These are phyloP conservation scores for Marronus borbonicus DNA, from an alignment of 2,888 invertebrate genomes.

Conservation along the genomic window DNA sequence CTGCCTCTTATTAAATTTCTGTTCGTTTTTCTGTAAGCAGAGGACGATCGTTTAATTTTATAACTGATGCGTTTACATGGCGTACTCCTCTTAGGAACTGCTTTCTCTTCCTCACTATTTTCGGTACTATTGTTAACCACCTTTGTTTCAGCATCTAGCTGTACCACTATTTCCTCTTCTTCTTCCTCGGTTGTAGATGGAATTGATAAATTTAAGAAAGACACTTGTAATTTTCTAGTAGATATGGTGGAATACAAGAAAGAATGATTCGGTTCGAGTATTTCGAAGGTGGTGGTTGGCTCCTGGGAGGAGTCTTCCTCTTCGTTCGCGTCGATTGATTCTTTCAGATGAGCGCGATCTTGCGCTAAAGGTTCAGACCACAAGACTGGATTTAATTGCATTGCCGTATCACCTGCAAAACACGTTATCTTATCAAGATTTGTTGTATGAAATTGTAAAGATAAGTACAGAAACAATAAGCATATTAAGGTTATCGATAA, in stretches of 20 bases:
- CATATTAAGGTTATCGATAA: no score
- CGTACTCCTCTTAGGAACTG: slow-evolving; percentile 59
- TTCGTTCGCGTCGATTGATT: slow-evolving; percentile 26
- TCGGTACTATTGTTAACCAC: slow-evolving; percentile 8
- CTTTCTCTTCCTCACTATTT: slow-evolving; percentile 17
- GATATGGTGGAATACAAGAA: slow-evolving; percentile 53
- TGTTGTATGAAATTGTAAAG: not conserved
- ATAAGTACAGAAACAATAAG: no score
- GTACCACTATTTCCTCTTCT: slow-evolving; percentile 25
- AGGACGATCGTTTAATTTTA: slow-evolving; percentile 73
- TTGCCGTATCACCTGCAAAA: slow-evolving; percentile 55
- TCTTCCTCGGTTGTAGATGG: slow-evolving; percentile 23
- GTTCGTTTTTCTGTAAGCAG: slow-evolving; percentile 69
- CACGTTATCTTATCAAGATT: slow-evolving; percentile 55
- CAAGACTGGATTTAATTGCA: slow-evolving; percentile 57
- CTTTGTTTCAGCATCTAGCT: slow-evolving; percentile 39
- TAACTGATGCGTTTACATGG: slow-evolving; percentile 76
- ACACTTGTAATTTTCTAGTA: slow-evolving; percentile 59
- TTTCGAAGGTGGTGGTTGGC: slow-evolving; percentile 34
- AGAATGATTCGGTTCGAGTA: slow-evolving; percentile 46
- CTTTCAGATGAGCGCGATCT: slow-evolving; percentile 52
- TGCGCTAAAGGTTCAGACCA: slow-evolving; percentile 58
- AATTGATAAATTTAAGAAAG: slow-evolving; percentile 60
- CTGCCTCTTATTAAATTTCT: slow-evolving; percentile 72
- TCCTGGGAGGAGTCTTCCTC: slow-evolving; percentile 20